Conservation (phyloP, 2,797 vertebrate species). For the Jordanella pulchra region DNA sequence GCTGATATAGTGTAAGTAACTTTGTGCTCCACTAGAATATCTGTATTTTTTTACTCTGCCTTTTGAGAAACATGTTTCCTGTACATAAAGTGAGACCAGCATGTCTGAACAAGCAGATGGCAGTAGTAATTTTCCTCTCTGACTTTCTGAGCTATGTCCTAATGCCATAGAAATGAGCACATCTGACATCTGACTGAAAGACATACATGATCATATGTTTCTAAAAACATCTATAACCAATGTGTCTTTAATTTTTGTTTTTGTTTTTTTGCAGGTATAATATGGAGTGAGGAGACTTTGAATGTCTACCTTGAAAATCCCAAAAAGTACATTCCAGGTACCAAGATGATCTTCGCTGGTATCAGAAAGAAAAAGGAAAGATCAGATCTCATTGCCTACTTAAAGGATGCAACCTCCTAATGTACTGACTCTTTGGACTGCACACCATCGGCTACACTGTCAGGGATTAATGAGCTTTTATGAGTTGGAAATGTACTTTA, state of each 20-base stretch:
- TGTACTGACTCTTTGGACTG: slow-evolving; percentile 1
- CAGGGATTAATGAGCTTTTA: neutral
- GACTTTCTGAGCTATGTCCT: slow-evolving; percentile 9
- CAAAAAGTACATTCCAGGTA: slow-evolving; percentile 91
- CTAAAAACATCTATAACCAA: neutral
- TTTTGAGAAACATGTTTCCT: slow-evolving; percentile 1
- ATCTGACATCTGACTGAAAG: neutral
- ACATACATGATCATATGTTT: neutral
- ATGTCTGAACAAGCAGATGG: slow-evolving; percentile 51
- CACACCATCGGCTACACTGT: neutral
- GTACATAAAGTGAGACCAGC: slow-evolving; percentile 13
- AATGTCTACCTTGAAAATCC: slow-evolving; percentile 86
- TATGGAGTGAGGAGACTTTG: slow-evolving; percentile 86
- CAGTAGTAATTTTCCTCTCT: neutral
- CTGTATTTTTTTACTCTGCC: neutral
- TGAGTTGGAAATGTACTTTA: neutral
- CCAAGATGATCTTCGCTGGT: slow-evolving; percentile 89
- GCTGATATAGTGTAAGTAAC: too few species aligned
- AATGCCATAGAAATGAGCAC: slow-evolving; percentile 11
- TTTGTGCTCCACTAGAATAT: neutral
- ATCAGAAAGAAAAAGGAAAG: slow-evolving; percentile 85
- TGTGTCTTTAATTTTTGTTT: neutral
- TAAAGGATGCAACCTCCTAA: slow-evolving; percentile 81
- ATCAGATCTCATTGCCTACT: slow-evolving; percentile 83
- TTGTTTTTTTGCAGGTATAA: slow-evolving; percentile 75